Conservation (phyloP, 2,888 invertebrate genomes). For the Scaptomyza caliginosa region DNA sequence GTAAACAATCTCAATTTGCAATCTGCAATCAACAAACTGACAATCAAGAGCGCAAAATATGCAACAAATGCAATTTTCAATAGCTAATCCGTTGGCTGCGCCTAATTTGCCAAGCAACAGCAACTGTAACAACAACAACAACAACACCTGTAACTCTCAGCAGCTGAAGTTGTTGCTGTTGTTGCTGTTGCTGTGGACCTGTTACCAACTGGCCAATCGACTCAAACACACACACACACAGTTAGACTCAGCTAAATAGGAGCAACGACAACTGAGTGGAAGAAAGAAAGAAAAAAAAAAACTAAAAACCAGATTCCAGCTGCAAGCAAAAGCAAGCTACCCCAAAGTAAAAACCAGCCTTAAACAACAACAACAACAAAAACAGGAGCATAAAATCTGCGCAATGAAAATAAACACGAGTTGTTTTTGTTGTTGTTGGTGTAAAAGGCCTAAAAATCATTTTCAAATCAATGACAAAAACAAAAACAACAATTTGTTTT, state of each 20-base stretch:
- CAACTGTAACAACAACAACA: conserved; percentile 24
- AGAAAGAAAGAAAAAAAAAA: conserved; percentile 16
- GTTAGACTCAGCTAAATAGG: conserved; percentile 33
- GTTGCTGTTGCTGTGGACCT: conserved; percentile 39
- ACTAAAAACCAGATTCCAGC: conserved; percentile 73
- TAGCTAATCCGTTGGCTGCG: conserved; percentile 52
- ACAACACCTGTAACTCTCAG: conserved; percentile 44
- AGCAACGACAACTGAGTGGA: conserved; percentile 49
- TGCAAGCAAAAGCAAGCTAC: conserved; percentile 37
- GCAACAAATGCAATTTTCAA: conserved; percentile 54
- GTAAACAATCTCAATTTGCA: conserved; percentile 28
- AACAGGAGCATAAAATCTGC: conserved; percentile 52
- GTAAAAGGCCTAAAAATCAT: conserved; percentile 11
- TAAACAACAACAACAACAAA: conserved; percentile 3
- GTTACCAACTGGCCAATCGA: conserved; percentile 65
- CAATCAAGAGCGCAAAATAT: conserved; percentile 52
- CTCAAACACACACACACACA: conserved; percentile 30
- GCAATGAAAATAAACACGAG: conserved; percentile 47
- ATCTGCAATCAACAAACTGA: conserved; percentile 46
- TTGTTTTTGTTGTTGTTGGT: not conserved
- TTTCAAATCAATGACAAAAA: conserved; percentile 28
- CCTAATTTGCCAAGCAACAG: conserved; percentile 49
- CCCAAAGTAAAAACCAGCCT: conserved; percentile 24
- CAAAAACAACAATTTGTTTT: not conserved
- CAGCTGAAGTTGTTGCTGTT: conserved; percentile 28